Conservation (phyloP, 2,113 vertebrate species). For the Tringa solitaria region DNA sequence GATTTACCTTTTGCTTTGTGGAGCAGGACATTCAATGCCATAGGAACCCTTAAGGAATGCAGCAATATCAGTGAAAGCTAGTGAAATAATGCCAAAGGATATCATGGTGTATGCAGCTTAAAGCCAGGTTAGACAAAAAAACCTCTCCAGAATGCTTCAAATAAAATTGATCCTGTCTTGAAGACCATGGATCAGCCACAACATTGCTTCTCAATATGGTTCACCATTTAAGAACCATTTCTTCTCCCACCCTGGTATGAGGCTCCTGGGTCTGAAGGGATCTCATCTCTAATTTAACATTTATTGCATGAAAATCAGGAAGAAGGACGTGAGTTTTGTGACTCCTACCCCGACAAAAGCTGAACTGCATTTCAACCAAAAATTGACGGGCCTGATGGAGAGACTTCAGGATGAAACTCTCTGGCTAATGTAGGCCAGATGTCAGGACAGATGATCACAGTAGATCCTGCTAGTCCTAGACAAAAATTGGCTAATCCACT, state of each 20-base stretch:
- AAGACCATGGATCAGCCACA: neutral
- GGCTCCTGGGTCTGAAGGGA: neutral
- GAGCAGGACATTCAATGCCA: neutral
- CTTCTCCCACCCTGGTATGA: neutral
- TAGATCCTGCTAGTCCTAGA: neutral
- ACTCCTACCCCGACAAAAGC: neutral
- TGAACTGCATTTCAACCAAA: neutral
- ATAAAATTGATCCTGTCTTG: neutral
- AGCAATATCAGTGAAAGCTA: neutral
- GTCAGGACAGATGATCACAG: neutral
- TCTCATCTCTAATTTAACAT: neutral
- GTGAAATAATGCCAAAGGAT: neutral
- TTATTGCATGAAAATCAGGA: neutral
- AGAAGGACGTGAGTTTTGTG: neutral
- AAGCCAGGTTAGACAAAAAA: neutral
- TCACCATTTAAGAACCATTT: neutral
- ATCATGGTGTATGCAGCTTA: neutral
- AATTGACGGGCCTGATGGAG: neutral
- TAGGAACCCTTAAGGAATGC: neutral
- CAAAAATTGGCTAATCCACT: neutral
- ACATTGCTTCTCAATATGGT: neutral
- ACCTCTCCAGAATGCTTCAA: neutral
- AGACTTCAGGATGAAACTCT: neutral
- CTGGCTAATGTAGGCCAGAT: neutral
- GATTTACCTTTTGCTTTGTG: neutral